Evolutionary conservation across 2,888 invertebrate species (phyloP).

Genomic region (Apoda limacodes): DNA sequence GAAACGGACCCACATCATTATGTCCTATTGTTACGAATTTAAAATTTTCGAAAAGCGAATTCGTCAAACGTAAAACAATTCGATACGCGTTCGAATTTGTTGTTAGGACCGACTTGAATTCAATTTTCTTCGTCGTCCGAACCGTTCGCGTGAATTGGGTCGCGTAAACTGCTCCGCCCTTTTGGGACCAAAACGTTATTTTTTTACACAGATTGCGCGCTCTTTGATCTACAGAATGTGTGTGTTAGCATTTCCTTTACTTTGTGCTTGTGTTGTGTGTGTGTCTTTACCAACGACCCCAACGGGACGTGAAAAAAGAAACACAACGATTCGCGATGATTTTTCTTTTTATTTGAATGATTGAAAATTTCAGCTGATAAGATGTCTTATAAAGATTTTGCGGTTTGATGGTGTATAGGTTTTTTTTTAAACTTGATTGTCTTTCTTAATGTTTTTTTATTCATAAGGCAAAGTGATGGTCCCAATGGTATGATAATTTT

Average conservation of each 20-base stretch:
- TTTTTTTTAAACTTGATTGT: too few species aligned
- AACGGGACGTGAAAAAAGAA: constrained; percentile 54
- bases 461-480: too few species aligned
- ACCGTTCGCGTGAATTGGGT: constrained; percentile 67
- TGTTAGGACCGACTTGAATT: constrained; percentile 61
- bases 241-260: constrained; percentile 65
- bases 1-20: constrained; percentile 63
- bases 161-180: constrained; percentile 69
- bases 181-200: constrained; percentile 67
- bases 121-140: constrained; percentile 64
- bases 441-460: too few species aligned
- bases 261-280: constrained; percentile 54
- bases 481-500: too few species aligned
- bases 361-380: too few species aligned
- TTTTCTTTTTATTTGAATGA: constrained; percentile 25
- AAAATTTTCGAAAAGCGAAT: constrained; percentile 63
- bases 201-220: constrained; percentile 67
- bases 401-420: too few species aligned
- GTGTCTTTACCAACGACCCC: constrained; percentile 49
- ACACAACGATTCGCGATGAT: constrained; percentile 45
- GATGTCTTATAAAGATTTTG: too few species aligned
- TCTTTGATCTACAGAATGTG: constrained; percentile 64
- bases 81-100: constrained; percentile 69
- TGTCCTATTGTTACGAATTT: constrained; percentile 63
- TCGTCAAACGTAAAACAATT: constrained; percentile 70